A percentile compares a stretch with the other conserved stretches of the same genome.
These are phyloP conservation scores for Meandrusa payeni DNA, from an alignment of 2,888 invertebrate species.

Conservation along the genomic window DNA sequence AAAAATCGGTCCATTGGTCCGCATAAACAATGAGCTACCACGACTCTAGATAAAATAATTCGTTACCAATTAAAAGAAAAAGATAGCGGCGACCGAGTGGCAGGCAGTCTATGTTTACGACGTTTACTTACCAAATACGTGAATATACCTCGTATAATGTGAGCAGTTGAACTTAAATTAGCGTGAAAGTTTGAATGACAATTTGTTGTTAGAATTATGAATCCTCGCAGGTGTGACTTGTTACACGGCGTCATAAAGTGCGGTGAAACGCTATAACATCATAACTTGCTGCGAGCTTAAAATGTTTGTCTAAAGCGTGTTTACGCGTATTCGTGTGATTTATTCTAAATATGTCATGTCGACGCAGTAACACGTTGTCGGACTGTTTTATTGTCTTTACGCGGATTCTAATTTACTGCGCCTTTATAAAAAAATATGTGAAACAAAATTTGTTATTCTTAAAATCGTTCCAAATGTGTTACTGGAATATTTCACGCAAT, in stretches of 20 bases:
- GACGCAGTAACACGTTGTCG: constrained; percentile 2
- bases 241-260: constrained; percentile 14
- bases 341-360: constrained; percentile 13
- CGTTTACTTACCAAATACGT: not conserved
- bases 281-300: constrained; percentile 6
- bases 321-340: constrained; percentile 15
- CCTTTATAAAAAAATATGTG: not conserved
- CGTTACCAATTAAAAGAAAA: too few relatives aligned
- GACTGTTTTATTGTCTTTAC: constrained; percentile 4
- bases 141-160: constrained; percentile 3
- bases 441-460: constrained; percentile 5
- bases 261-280: constrained; percentile 14
- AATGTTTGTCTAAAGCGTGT: constrained; percentile 16
- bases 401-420: constrained; percentile 6
- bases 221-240: constrained; percentile 14
- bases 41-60: too few relatives aligned
- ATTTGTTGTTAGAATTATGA: constrained; percentile 12
- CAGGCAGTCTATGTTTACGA: too few relatives aligned
- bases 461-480: too few relatives aligned
- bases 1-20: too few relatives aligned
- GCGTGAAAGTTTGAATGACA: constrained; percentile 7
- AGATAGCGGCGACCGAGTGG: too few relatives aligned
- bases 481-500: too few relatives aligned
- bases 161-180: not conserved
- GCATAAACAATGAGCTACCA: too few relatives aligned